These are phyloP conservation scores for Galemys pyrenaicus DNA, from an alignment of 2,113 vertebrate genomes.

Conservation along the genomic window DNA sequence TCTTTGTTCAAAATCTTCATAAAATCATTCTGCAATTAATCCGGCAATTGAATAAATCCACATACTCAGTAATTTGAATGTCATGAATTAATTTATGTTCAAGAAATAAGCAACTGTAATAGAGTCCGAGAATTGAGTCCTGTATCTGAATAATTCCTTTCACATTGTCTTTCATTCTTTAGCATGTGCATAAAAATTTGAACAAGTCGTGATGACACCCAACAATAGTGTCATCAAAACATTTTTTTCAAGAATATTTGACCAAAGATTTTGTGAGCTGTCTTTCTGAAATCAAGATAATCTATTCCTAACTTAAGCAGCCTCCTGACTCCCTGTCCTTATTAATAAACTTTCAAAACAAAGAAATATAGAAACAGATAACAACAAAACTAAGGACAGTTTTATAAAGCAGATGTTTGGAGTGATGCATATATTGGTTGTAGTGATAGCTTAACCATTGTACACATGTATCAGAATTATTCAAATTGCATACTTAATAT, in stretches of 20 bases:
- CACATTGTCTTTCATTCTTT: background rate
- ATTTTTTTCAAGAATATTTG: background rate
- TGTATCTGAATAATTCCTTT: background rate
- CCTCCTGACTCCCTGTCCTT: background rate
- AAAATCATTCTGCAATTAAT: constrained; percentile 16
- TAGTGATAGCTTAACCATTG: too few species aligned
- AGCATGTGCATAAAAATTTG: background rate
- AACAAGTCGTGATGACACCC: background rate
- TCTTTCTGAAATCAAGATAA: background rate
- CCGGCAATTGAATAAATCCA: background rate
- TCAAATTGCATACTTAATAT: too few species aligned
- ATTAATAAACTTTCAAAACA: background rate
- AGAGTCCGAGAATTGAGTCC: background rate
- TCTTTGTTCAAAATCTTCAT: background rate
- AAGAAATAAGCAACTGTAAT: background rate
- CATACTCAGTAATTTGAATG: background rate
- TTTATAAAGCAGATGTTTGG: background rate
- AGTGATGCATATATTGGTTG: too few species aligned
- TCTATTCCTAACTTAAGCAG: background rate
- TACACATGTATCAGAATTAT: too few species aligned
- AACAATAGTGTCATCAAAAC: background rate
- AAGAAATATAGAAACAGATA: background rate
- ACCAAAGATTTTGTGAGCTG: background rate
- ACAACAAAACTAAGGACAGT: background rate
- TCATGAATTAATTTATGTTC: background rate